Evolutionary conservation across 2,113 vertebrate genomes (phyloP).

Genomic region (Percopsis transmontana): DNA sequence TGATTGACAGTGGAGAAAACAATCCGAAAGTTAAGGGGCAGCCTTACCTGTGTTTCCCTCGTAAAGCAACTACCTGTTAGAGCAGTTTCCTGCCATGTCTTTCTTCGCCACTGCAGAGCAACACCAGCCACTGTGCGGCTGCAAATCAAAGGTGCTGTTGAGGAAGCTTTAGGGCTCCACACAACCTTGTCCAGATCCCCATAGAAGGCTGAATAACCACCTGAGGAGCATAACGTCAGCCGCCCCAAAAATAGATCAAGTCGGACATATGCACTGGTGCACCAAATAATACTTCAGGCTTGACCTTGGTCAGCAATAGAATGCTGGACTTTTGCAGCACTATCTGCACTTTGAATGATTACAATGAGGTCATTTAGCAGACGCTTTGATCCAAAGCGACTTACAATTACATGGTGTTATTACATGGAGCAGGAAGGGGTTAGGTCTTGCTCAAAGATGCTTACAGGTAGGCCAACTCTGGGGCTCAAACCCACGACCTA

Average conservation of each 20-base stretch:
- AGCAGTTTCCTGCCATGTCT: conserved; percentile 68
- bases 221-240: not conserved
- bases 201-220: not conserved
- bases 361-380: too few relatives aligned
- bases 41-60: too few relatives aligned
- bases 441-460: too few relatives aligned
- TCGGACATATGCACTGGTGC: not conserved
- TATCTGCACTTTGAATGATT: not conserved
- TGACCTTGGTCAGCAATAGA: too few relatives aligned
- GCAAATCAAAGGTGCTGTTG: not conserved
- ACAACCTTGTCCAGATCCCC: not conserved
- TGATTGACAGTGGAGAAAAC: not conserved
- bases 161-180: not conserved
- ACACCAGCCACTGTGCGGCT: not conserved
- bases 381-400: too few relatives aligned
- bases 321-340: not conserved
- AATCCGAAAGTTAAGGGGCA: too few relatives aligned
- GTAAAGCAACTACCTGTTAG: conserved; percentile 58
- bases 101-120: conserved; percentile 23
- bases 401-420: too few relatives aligned
- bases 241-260: not conserved
- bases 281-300: too few relatives aligned
- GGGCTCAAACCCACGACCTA: too few relatives aligned
- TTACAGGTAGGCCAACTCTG: too few relatives aligned
- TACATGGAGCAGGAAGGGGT: too few relatives aligned